These are phyloP conservation scores for Scelioninae gen. 2 DNA, from an alignment of 2,888 invertebrate genomes.

Conservation along the genomic window DNA sequence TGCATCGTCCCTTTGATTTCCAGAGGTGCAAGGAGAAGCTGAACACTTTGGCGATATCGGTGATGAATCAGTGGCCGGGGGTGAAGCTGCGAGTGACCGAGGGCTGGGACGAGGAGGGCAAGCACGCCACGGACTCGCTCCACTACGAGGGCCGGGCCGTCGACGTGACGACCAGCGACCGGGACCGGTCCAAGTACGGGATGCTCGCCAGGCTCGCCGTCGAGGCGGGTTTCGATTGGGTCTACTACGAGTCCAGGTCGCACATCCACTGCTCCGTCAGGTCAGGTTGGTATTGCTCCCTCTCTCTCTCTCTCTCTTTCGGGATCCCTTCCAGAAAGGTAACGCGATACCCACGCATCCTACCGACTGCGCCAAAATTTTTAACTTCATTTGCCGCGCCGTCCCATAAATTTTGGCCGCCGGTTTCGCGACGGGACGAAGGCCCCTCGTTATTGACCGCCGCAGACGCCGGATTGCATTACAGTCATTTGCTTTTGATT, in stretches of 20 bases:
- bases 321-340: constrained; percentile 31
- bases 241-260: constrained; percentile 94
- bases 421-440: constrained; percentile 21
- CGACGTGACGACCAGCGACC: constrained; percentile 95
- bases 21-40: constrained; percentile 97
- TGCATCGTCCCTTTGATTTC: constrained; percentile 72
- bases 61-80: constrained; percentile 99
- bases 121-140: constrained; percentile 87
- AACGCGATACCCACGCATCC: constrained; percentile 49
- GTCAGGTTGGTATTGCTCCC: constrained; percentile 85
- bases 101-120: constrained; percentile 94
- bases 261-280: constrained; percentile 98
- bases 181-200: constrained; percentile 94
- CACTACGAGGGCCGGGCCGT: constrained; percentile 98
- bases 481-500: constrained; percentile 39
- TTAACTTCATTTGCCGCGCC: constrained; percentile 37
- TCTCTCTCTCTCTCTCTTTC: constrained; percentile 34
- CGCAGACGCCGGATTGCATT: constrained; percentile 31
- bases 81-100: constrained; percentile 93
- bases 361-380: constrained; percentile 37
- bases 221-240: constrained; percentile 99
- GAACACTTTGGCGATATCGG: constrained; percentile 94
- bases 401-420: constrained; percentile 25
- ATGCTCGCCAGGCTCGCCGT: constrained; percentile 96
- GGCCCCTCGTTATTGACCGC: constrained; percentile 24